Conservation (phyloP, 2,888 invertebrate species). For the Prenolepis imparis region DNA sequence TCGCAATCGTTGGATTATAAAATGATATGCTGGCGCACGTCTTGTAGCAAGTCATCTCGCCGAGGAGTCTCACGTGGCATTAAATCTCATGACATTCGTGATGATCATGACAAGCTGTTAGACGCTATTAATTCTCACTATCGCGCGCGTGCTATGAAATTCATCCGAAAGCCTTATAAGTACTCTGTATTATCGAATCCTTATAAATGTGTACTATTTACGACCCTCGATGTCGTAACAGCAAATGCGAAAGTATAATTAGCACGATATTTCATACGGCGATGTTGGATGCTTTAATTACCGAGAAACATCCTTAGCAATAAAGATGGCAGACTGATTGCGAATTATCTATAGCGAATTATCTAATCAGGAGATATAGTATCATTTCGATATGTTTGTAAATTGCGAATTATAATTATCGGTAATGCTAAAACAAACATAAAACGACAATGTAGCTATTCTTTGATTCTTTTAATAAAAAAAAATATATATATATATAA, state of each 20-base stretch:
- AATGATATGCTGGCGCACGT: constrained; percentile 44
- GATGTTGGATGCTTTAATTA: not conserved
- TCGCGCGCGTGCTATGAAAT: not conserved
- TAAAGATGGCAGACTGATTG: not conserved
- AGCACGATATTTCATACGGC: not conserved
- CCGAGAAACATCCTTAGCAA: not conserved
- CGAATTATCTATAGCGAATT: not conserved
- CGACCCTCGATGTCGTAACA: not conserved
- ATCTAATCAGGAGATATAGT: constrained; percentile 22
- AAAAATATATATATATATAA: not conserved
- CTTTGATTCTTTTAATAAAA: not conserved
- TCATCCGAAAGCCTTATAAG: not conserved
- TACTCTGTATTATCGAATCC: not conserved
- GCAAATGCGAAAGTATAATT: not conserved
- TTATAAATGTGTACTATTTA: not conserved
- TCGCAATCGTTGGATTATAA: not conserved
- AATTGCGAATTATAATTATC: constrained; percentile 4
- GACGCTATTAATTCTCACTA: constrained; percentile 4
- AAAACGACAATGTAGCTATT: not conserved
- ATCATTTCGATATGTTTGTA: not conserved
- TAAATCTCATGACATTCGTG: constrained; percentile 9
- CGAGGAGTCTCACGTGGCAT: not conserved
- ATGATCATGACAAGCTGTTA: not conserved
- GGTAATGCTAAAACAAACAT: not conserved
- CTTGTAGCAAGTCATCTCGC: constrained; percentile 19